Conservation (phyloP, 2,888 invertebrate genomes). For the Anorthoa munda region DNA sequence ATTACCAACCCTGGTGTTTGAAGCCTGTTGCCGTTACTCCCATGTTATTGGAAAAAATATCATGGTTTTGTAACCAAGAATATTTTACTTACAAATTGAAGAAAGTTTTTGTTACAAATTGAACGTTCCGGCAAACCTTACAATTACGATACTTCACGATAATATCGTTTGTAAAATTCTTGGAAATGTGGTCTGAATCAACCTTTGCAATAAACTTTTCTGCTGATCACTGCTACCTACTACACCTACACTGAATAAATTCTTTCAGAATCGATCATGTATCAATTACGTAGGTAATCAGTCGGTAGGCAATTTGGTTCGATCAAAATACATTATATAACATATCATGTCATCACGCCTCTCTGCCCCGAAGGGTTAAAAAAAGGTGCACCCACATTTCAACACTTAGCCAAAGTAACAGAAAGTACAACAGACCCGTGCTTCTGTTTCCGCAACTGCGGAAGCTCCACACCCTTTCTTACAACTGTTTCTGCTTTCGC, state of each 20-base stretch:
- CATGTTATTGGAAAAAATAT: conserved; percentile 11
- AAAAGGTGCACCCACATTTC: too few species aligned
- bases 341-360: too few species aligned
- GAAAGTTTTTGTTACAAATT: conserved; percentile 26
- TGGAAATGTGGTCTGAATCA: background rate
- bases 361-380: too few species aligned
- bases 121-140: background rate
- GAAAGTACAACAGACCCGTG: too few species aligned
- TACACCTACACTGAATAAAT: background rate
- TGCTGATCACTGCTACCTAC: background rate
- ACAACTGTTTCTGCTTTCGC: too few species aligned
- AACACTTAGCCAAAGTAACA: too few species aligned
- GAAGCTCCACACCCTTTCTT: too few species aligned
- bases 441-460: too few species aligned
- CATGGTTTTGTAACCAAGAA: conserved; percentile 13
- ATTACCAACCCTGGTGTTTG: background rate
- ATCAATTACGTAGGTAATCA: background rate
- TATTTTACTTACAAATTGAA: conserved; percentile 23
- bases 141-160: background rate
- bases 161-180: background rate
- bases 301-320: too few species aligned
- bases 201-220: background rate
- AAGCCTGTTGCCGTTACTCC: conserved; percentile 15
- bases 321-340: too few species aligned
- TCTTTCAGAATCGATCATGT: background rate